These are phyloP conservation scores for Bombylius major DNA, from an alignment of 2,888 invertebrate species.

Conservation along the genomic window DNA sequence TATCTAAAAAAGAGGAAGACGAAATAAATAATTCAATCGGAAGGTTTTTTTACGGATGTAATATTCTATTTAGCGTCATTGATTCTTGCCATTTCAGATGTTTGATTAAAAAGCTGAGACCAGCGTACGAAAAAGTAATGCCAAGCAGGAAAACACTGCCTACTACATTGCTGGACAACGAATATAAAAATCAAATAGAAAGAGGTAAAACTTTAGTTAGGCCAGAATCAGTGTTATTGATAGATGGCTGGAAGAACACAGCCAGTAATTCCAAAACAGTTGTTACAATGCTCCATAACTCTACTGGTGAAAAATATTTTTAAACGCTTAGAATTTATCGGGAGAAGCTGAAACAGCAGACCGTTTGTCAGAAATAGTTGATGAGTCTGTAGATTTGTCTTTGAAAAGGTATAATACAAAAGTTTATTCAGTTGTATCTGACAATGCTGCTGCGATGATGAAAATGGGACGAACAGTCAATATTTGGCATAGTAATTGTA, in stretches of 20 bases:
- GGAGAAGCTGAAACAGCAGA: neutral
- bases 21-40: neutral
- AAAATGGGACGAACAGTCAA: neutral
- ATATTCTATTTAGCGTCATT: neutral
- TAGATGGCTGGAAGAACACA: neutral
- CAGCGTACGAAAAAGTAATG: neutral
- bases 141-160: neutral
- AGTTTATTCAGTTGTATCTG: neutral
- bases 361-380: neutral
- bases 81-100: neutral
- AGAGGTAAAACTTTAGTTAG: neutral
- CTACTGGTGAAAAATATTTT: neutral
- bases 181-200: neutral
- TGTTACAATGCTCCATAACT: neutral
- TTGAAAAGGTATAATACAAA: neutral
- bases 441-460: neutral
- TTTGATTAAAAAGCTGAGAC: neutral
- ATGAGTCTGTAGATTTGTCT: neutral
- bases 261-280: neutral
- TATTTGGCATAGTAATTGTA: neutral
- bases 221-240: neutral
- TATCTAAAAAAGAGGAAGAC: neutral
- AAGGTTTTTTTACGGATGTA: neutral
- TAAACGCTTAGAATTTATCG: neutral
- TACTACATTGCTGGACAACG: neutral